Base-by-base conservation (phyloP, 2,888 invertebrate species). In the Eilema griseolum region DNA sequence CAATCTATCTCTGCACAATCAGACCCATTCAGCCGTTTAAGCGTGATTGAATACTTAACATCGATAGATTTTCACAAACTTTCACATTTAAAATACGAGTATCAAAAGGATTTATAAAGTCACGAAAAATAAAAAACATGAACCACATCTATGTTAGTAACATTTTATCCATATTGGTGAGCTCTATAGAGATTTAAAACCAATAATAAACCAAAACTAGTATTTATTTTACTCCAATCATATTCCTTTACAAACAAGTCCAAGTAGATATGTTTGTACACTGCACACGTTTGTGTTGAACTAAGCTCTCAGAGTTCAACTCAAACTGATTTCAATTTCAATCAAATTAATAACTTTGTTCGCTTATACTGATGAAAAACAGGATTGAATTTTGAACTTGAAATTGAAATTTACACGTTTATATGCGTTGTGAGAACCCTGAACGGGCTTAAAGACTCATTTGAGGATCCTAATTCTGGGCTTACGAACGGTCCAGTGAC, bases 371-470 rank as follows among this genome's bases (percentile, higher is more conserved):
- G 64, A 70, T 68, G 72, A 63, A 79, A 69, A 80, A 68, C 75
- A 66, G 69, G 75, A 82, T 80, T 73, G 62, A 72, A 80, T 73
- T 82, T 73, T 74, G 61, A 78, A 69, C 68, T 75, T 57, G 23
- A 69, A 80, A 76, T 75, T 79, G 70, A 70, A 80, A 75, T 76
- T 77, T 66, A n/a, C 24, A 52, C 33, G 66, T 67, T 52, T 60
- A 33, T 69, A 65, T 65, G 56, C 16, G 62, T 71, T 69, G 59
- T 66, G 41, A 67, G 52, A 59, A 28, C 66, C 59, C 28, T 33
- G 67, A 23, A 2, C 57, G 68, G 60, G n/a, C 62, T 61, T 64
- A 64, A 65, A 37, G n/a, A 33, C 57, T 28, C 59, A 5, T 41
- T 59, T 41, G 56, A 66, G n/a, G 59, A 24, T 37, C 70, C 67